Evolutionary conservation across 2,113 vertebrate species (phyloP), one percentile per base, ranked within the genome.

Genomic region (Callocephalon fimbriatum): DNA sequence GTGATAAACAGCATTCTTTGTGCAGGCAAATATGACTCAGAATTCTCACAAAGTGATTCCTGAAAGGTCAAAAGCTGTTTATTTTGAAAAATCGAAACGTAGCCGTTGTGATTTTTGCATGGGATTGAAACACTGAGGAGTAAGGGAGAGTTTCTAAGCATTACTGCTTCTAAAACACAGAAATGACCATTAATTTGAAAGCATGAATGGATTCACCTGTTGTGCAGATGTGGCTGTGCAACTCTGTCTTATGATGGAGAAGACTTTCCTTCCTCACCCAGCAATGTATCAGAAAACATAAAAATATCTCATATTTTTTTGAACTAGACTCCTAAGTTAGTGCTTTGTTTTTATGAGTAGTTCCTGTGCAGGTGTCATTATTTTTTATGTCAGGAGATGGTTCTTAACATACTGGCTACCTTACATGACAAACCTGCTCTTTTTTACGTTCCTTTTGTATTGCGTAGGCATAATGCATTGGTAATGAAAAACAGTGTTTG

Each of bases 181-280:
- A 75, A 62, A 67, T 44, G 20, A 58, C 8, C 6, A 42, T 15
- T 17, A 20, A 22, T 66, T 81, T 44, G 12, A 74, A 73, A 42
- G 11, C 19, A 77, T 42, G 26, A 77, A 56, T 32, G 14, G 5
- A 42, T 90, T 61, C 40, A 44, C 2, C 2, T 74, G 3, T 51
- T 42, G 7, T 32, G 13, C 14, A 84, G 40, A 56, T 12, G 16
- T 65, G 17, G 6, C 22, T 56, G 15, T 38, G 29, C 20, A 73
- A 1, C 5, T 65, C 48, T 21, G 3, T 10, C 18, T 1, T 10
- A 19, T 6, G 6, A 37, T 15, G 10, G 37, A 70, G 23, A 23
- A 40, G n/a, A 40, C 25, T 65, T 73, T 73, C 25, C 27, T 63
- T 1, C 1, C 10, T 68, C 26, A 26, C 0, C 10, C 45, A 74